phyloP scores from a whole-genome alignment of 2,113 vertebrate genomes.

The Xerus inauris region DNA sequence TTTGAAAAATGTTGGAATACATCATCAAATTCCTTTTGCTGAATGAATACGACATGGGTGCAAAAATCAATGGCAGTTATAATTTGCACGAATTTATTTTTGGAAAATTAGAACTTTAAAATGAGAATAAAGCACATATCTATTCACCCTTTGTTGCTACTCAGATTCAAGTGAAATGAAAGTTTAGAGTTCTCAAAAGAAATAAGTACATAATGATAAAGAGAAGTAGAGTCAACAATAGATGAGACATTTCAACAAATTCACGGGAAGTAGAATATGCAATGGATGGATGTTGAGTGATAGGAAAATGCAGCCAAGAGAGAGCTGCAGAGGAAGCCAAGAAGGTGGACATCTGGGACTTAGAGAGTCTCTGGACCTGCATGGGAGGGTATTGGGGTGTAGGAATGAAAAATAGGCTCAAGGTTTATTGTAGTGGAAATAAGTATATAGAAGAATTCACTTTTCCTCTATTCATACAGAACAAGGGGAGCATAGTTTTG shows the following conservation, averaged over 20 bases:
- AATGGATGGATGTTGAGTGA: background rate
- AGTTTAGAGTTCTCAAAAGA: background rate
- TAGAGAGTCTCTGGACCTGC: background rate
- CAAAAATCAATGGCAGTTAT: constrained; percentile 3
- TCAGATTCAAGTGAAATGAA: background rate
- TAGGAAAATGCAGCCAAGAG: background rate
- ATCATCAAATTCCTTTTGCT: background rate
- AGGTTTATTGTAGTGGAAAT: background rate
- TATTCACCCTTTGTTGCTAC: background rate
- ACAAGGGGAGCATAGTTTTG: background rate
- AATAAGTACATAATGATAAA: background rate
- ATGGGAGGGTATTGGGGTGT: background rate
- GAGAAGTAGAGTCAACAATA: background rate
- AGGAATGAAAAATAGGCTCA: background rate
- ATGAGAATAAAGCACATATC: background rate
- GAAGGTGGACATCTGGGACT: too few species aligned
- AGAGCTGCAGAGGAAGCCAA: background rate
- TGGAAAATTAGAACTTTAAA: background rate
- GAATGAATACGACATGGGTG: background rate
- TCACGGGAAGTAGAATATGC: background rate
- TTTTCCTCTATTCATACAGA: background rate
- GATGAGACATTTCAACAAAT: background rate
- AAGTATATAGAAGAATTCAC: background rate
- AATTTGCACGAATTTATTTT: background rate
- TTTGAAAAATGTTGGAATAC: background rate